A percentile compares a stretch with the other conserved stretches of the same genome.
phyloP scores from a whole-genome alignment of 2,113 vertebrate genomes.

The Brachyhypopomus occidentalis region DNA sequence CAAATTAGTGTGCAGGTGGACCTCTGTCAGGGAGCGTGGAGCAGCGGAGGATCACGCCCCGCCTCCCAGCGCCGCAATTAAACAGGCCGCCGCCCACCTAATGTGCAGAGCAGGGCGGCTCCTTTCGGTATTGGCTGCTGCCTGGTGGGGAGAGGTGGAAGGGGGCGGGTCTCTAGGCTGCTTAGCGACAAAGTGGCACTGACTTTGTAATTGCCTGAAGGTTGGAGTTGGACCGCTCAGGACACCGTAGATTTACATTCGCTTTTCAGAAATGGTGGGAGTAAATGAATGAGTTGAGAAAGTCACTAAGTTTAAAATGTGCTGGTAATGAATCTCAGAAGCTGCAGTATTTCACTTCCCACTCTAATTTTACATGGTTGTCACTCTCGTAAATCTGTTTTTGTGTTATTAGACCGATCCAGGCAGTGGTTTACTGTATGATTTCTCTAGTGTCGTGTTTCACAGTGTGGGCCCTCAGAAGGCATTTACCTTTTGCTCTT shows the following conservation, averaged over 20 bases:
- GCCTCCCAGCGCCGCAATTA: constrained; percentile 37
- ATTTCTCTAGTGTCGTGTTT: background rate
- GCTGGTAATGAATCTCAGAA: no score
- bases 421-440: background rate
- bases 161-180: background rate
- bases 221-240: background rate
- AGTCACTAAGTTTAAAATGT: no score
- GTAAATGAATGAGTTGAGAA: no score
- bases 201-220: constrained; percentile 10
- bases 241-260: background rate
- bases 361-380: background rate
- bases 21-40: constrained; percentile 20
- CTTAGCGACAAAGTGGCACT: constrained; percentile 1
- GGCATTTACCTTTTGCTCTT: constrained; percentile 20
- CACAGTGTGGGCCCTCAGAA: constrained; percentile 14
- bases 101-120: constrained; percentile 17
- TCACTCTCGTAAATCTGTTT: background rate
- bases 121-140: constrained; percentile 13
- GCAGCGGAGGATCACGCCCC: constrained; percentile 27
- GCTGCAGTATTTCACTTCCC: no score
- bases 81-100: background rate
- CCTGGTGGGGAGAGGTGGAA: constrained; percentile 5
- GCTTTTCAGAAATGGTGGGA: background rate
- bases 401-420: background rate
- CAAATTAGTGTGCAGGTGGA: constrained; percentile 41